phyloP scores from a whole-genome alignment of 2,888 invertebrate species.

The Aphodius sticticus region DNA sequence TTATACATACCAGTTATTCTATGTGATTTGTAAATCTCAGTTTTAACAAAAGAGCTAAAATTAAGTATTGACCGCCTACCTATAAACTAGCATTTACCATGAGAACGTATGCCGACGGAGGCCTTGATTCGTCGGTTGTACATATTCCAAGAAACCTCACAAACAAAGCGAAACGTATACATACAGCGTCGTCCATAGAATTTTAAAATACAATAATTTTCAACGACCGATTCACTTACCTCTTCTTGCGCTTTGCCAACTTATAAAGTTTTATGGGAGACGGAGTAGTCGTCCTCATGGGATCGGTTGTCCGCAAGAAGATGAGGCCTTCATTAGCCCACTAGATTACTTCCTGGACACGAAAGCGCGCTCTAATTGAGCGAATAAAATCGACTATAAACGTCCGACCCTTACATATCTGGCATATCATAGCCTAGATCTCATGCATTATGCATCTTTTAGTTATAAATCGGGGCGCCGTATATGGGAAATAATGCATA shows the following conservation, averaged over 20 bases:
- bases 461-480: constrained; percentile 27
- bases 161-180: not conserved
- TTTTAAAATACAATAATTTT: not conserved
- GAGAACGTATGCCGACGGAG: not conserved
- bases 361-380: constrained; percentile 21
- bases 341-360: constrained; percentile 22
- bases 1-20: too few species aligned
- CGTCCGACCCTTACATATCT: constrained; percentile 19
- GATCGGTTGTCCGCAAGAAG: constrained; percentile 5
- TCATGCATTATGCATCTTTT: constrained; percentile 24
- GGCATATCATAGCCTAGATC: constrained; percentile 25
- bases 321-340: constrained; percentile 23
- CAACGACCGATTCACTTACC: not conserved
- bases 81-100: not conserved
- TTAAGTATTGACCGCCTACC: not conserved
- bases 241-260: not conserved
- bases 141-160: not conserved
- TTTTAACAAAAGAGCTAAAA: too few species aligned
- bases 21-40: too few species aligned
- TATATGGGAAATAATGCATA: constrained; percentile 26
- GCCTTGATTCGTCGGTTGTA: not conserved
- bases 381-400: constrained; percentile 22
- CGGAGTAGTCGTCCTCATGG: not conserved
- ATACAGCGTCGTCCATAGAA: not conserved
- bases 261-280: not conserved